Percentiles rank a stretch among this genome's conserved stretches.
Evolutionary conservation across 2,888 invertebrate genomes (phyloP).

Genomic region (Troides aeacus): DNA sequence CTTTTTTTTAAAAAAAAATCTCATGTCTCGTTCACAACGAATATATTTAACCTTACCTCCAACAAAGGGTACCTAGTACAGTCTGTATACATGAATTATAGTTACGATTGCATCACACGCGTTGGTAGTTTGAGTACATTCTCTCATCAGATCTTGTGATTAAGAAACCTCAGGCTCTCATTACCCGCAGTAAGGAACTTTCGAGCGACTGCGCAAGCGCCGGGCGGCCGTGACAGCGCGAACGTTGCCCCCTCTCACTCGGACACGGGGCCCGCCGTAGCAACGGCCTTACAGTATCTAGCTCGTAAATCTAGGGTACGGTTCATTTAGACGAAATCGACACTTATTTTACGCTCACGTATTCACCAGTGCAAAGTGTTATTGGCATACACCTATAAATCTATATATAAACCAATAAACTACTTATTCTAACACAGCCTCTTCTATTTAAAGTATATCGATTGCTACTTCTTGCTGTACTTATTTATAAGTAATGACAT

Average conservation of each 20-base stretch:
- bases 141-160: constrained; percentile 25
- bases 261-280: constrained; percentile 14
- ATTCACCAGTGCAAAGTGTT: background rate
- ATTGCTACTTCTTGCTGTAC: too few species aligned
- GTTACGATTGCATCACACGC: constrained; percentile 19
- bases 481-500: too few species aligned
- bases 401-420: too few species aligned
- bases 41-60: too few species aligned
- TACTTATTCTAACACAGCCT: too few species aligned
- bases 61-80: too few species aligned
- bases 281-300: constrained; percentile 23
- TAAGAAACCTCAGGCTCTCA: constrained; percentile 34
- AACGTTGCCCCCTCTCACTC: constrained; percentile 35
- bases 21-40: too few species aligned
- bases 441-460: too few species aligned
- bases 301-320: constrained; percentile 26
- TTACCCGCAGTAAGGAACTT: constrained; percentile 19
- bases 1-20: too few species aligned
- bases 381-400: background rate
- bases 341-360: constrained; percentile 3
- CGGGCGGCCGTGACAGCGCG: constrained; percentile 45
- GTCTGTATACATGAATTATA: background rate
- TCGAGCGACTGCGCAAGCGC: constrained; percentile 39
- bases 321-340: constrained; percentile 8
- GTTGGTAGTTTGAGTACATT: constrained; percentile 25